These are phyloP conservation scores for Diogma glabrata DNA, from an alignment of 2,888 invertebrate genomes.

Conservation along the genomic window DNA sequence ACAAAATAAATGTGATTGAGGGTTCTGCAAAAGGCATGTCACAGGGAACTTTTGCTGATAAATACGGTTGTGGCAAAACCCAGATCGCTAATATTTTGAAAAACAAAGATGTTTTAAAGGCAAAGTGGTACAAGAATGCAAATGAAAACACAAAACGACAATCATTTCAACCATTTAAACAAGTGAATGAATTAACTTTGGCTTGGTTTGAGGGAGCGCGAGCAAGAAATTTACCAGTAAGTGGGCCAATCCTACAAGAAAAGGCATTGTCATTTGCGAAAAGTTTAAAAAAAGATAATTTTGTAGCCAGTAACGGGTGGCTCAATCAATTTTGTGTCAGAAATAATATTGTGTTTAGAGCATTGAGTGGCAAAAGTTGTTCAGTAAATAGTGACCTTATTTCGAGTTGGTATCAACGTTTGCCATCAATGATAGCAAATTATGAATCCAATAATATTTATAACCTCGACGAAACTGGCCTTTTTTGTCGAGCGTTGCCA, in stretches of 20 bases:
- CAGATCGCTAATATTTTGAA: not conserved
- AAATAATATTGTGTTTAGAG: not conserved
- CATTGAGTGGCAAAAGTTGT: not conserved
- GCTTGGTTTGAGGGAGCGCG: not conserved
- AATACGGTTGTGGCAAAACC: not conserved
- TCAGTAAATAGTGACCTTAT: not conserved
- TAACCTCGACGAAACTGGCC: not conserved
- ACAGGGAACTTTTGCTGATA: not conserved
- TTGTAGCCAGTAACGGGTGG: not conserved
- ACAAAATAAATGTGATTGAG: not conserved
- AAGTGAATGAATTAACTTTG: slow-evolving; percentile 1
- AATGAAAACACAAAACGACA: not conserved
- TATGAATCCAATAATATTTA: not conserved
- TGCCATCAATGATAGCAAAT: not conserved
- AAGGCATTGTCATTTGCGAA: not conserved
- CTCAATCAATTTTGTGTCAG: not conserved
- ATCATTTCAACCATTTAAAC: slow-evolving; percentile 1
- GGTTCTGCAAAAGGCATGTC: slow-evolving; percentile 1
- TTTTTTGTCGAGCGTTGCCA: not conserved
- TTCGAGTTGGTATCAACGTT: not conserved
- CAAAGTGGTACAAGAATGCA: not conserved
- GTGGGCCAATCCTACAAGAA: slow-evolving; percentile 1
- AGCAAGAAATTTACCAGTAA: not conserved
- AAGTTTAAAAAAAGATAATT: not conserved
- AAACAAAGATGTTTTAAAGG: not conserved